These are phyloP conservation scores for Lasiurus borealis DNA, from an alignment of 2,113 vertebrate genomes.

Conservation along the genomic window DNA sequence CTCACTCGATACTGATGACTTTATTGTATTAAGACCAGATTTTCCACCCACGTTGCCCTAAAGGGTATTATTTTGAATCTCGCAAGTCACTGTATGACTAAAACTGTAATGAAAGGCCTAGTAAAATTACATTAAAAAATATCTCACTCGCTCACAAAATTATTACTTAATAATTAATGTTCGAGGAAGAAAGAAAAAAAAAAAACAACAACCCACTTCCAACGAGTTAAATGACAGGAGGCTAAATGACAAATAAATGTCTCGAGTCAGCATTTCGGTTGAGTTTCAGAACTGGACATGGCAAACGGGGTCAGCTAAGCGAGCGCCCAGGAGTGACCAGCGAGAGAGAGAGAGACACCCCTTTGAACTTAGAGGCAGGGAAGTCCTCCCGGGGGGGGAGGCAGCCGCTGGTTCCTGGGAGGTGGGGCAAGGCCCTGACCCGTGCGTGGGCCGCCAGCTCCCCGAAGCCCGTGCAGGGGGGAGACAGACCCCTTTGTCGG, in stretches of 20 bases:
- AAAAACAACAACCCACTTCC: background rate
- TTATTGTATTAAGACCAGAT: background rate
- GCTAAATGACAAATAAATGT: constrained; percentile 1
- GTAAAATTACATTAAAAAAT: constrained; percentile 12
- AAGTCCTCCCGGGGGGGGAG: background rate
- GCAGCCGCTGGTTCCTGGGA: background rate
- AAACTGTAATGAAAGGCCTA: background rate
- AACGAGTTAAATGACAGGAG: background rate
- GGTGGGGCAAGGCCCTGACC: background rate
- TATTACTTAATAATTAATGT: background rate
- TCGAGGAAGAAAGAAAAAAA: background rate
- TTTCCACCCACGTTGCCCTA: background rate
- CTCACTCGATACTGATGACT: background rate
- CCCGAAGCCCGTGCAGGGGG: no score
- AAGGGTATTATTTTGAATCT: constrained; percentile 9
- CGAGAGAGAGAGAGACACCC: background rate
- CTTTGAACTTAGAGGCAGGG: background rate
- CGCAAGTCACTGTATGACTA: constrained; percentile 25
- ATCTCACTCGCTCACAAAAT: background rate
- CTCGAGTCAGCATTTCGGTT: constrained; percentile 37
- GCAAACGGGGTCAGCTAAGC: background rate
- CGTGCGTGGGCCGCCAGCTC: background rate
- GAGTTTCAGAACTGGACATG: background rate
- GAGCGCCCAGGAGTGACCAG: background rate
- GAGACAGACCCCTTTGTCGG: constrained; percentile 43